Base-by-base conservation (phyloP, 2,797 vertebrate genomes). In the Schizopygopsis malacanthus region DNA sequence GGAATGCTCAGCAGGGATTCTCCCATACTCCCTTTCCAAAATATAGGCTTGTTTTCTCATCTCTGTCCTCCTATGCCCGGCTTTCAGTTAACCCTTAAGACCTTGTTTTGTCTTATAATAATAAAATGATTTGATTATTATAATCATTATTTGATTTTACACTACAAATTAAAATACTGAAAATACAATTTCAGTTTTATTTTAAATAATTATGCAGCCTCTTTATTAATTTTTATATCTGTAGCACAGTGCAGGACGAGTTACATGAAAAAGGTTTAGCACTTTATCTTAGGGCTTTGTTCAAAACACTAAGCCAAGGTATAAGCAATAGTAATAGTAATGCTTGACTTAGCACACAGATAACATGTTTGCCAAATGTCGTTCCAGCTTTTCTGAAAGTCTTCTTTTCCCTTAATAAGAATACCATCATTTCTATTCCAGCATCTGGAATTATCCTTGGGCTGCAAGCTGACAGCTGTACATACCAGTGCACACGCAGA, bases 391-490 rank as follows among this genome's bases (percentile, higher is more conserved):
- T 72, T 73, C 12, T 61, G 10, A 73, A 82, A 59, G 20, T 15
- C 39, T 33, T 12, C 41, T 63, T 13, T 37, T 25, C 33, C 39
- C 52, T 45, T 73, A 73, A 61, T 47, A 61, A 56, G n/a, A 33
- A 82, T 6, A 28, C 50, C 25, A 72, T 82, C 0, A 41, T 43
- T 22, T 82, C 2, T 79, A 43, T 59, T 82, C 11, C 52, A 25
- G 45, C 47, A 71, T 82, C 54, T 82, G 54, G 71, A 82, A 75
- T 73, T 65, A 70, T 81, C 63, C 52, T 70, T 45, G 52, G 70
- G 43, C 69, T 47, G 20, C 70, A 73, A 18, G 69, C 52, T 63
- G 65, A 81, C 43, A 71, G 61, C 39, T 45, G 69, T 73, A 61
- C 69, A 82, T 82, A 73, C 39, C 81, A 61, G 50, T 54, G 41